Evolutionary conservation across 2,113 vertebrate species (phyloP), one percentile per base, ranked within the genome.

Genomic region (Raja brachyura): DNA sequence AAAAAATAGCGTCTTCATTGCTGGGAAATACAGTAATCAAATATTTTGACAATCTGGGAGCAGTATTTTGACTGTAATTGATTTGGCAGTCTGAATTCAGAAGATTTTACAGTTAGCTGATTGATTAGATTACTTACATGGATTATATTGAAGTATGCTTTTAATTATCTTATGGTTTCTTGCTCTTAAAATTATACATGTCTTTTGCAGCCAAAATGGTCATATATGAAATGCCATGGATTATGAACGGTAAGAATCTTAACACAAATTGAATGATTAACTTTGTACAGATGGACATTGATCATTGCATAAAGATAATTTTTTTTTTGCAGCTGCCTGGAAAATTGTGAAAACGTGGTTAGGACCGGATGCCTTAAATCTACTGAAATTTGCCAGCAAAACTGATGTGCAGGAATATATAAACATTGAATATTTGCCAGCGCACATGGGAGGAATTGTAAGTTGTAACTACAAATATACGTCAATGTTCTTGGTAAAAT

Each of bases 211-310:
- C 98, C 94, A 99, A 99, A 96, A 99, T 99, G 95, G 97, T 99
- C 93, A 97, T 99, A 93, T 98, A 98, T 94, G 99, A 99, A 95
- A 98, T 99, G 98, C 98, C 99, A 28, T 99, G 98, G 98, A 98
- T 99, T 95, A 98, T 99, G 98, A 99, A 98, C 0, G 99, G 99
- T 99, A 94, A 98, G 97, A 78, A 11, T 14, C 0, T 3, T n/a
- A 28, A 70, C 20, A 0, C 11, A 28, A 93, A 18, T 66, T 59
- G 56, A 68, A 70, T 93, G 66, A 56, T 73, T 88, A 63, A 10
- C 22, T 48, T 83, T 22, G 25, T 20, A 61, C 54, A 20, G 68
- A 83, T 33, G 14, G 31, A 85, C 22, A 68, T 39, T 59, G 76
- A 68, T 83, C 48, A 14, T 33, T 56, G 31, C 25, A n/a, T 93